Percentiles rank a stretch among this genome's conserved stretches.
Evolutionary conservation across 2,888 invertebrate genomes (phyloP).

Genomic region (Pyrrhia umbra): DNA sequence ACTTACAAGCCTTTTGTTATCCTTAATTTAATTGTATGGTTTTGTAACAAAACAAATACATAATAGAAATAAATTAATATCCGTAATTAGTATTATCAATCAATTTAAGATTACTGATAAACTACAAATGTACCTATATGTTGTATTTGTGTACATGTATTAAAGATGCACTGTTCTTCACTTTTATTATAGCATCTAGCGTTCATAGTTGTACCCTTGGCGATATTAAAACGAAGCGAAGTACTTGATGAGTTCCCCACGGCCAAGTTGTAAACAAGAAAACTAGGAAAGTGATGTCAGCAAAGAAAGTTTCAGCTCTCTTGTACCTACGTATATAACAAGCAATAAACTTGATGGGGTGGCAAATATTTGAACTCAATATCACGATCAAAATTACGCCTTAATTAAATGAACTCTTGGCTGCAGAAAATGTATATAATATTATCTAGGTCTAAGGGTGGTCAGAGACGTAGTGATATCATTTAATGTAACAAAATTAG

Average conservation of each 20-base stretch:
- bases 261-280: neutral
- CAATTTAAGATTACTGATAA: neutral
- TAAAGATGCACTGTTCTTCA: neutral
- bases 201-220: neutral
- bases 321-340: neutral
- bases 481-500: constrained; percentile 11
- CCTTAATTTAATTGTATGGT: too few species aligned
- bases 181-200: neutral
- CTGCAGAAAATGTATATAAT: neutral
- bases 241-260: constrained; percentile 1
- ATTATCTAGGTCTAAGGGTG: neutral
- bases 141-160: neutral
- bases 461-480: constrained; percentile 16
- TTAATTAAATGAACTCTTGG: constrained; percentile 14
- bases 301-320: neutral
- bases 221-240: neutral
- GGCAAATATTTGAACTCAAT: constrained; percentile 26
- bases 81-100: neutral
- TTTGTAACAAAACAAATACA: neutral
- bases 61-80: too few species aligned
- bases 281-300: neutral
- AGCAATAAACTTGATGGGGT: constrained; percentile 3
- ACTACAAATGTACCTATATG: too few species aligned
- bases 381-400: constrained; percentile 8
- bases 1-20: neutral